Base-by-base conservation (phyloP, 2,888 invertebrate species). In the Atethmia centrago region DNA sequence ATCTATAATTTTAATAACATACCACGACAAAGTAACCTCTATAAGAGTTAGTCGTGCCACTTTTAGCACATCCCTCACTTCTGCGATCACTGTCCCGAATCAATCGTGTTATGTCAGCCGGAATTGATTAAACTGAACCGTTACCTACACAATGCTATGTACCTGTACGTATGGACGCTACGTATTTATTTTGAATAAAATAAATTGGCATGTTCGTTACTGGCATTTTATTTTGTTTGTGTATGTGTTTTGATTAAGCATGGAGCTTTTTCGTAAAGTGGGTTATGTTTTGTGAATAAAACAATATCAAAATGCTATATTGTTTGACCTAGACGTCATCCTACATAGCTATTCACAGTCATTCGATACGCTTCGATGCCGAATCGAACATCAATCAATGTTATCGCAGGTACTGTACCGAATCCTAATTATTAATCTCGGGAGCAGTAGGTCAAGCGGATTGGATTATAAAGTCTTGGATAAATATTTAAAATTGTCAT, bases 61-160 rank as follows among this genome's bases (percentile, higher is more conserved):
- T 16, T 12, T 3, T 47, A 28, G 9, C 69, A 36, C 40, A 51
- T 66, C 69, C 21, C 16, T 70, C 49, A 14, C 12, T 83, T 83
- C 59, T 9, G 7, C 40, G 69, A 47, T 83, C 83, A 19, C 0
- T 64, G 83, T 63, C 28, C 47, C 9, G 36, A 64, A 70, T 79
- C 55, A 79, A 79, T 67, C 70, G 70, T 79, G 83, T 79, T 83
- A 79, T 70, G 66, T 83, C 83, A 83, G 79, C 56, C 74, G 59
- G 70, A 69, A 74, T 83, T 70, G 78, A 82, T 80, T 68, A 71
- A 71, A 71, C 71, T 77, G 68, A 71, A 61, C 47, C 58, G 63
- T 70, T 73, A 83, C 63, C 63, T 71, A 51, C 40, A 67, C 73
- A 51, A 31, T 51, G 79, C 73, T 67, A 83, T 36, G 36, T 42